A percentile compares a stretch with the other conserved stretches of the same genome.
Evolutionary conservation across 1,140 invertebrate genomes (phyloP).

Genomic region (Cotesia vestalis): DNA sequence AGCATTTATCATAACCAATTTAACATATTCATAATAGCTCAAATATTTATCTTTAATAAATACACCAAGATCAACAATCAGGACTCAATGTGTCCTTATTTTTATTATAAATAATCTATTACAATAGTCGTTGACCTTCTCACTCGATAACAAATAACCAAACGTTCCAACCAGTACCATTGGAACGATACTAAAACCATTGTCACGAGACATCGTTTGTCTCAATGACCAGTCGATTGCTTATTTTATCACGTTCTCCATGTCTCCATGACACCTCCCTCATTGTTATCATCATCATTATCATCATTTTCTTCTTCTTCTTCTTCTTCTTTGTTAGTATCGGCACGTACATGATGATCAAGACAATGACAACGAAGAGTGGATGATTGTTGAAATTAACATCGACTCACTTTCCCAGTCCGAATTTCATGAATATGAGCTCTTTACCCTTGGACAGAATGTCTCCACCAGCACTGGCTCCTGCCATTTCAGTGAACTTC

Average conservation of each 20-base stretch:
- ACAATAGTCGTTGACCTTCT: constrained; percentile 4
- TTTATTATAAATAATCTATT: background rate
- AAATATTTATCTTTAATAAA: constrained; percentile 13
- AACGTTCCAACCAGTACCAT: too few species aligned
- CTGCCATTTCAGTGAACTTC: constrained; percentile 80
- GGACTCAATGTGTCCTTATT: background rate
- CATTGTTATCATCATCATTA: background rate
- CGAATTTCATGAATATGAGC: constrained; percentile 91
- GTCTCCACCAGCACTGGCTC: constrained; percentile 79
- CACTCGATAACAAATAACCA: too few species aligned
- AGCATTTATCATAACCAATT: constrained; percentile 11
- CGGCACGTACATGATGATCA: background rate
- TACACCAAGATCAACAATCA: background rate
- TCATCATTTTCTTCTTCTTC: background rate
- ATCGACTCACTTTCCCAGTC: constrained; percentile 71
- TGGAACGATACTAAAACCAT: constrained; percentile 4
- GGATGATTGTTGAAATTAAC: constrained; percentile 13
- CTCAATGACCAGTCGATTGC: constrained; percentile 16
- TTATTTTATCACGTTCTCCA: too few species aligned
- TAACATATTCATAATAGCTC: constrained; percentile 9
- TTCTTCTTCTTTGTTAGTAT: background rate
- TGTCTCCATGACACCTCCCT: too few species aligned
- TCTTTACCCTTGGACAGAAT: constrained; percentile 90
- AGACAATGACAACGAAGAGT: background rate
- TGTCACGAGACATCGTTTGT: constrained; percentile 16